A percentile compares a stretch with the other conserved stretches of the same genome.
phyloP scores from a whole-genome alignment of 2,797 vertebrate species.

The Pitangus sulphuratus region DNA sequence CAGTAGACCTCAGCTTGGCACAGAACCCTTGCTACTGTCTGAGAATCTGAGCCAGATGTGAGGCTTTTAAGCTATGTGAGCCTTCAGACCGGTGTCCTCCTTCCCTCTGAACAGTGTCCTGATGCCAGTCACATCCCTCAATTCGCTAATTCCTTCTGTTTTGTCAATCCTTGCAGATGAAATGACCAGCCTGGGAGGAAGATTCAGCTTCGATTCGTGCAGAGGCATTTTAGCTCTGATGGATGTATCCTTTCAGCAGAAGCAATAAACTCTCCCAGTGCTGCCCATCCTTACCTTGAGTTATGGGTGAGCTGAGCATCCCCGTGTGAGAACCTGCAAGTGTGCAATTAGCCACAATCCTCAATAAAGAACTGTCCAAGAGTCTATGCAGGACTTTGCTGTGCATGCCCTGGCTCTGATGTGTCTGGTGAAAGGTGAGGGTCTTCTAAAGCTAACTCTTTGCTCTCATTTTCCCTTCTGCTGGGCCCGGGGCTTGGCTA shows the following conservation, averaged over 20 bases:
- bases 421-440: not conserved
- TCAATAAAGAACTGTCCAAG: not conserved
- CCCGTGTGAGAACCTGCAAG: conserved; percentile 4
- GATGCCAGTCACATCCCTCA: not conserved
- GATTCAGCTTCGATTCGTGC: conserved; percentile 86
- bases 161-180: conserved; percentile 57
- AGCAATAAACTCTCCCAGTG: conserved; percentile 46
- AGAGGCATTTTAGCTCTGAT: conserved; percentile 87
- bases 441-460: not conserved
- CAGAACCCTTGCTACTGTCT: not conserved
- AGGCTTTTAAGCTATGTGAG: not conserved
- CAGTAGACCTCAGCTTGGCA: not conserved
- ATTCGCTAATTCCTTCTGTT: not conserved
- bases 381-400: not conserved
- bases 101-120: not conserved
- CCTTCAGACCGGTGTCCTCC: not conserved
- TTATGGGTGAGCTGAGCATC: conserved; percentile 40
- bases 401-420: not conserved
- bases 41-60: not conserved
- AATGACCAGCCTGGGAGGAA: conserved; percentile 50
- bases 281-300: conserved; percentile 41
- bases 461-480: not conserved
- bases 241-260: conserved; percentile 87
- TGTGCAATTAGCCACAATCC: not conserved
- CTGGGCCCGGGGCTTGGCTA: not conserved